Evolutionary conservation across 1,140 invertebrate genomes (phyloP).

Genomic region (Laupala kohalensis): DNA sequence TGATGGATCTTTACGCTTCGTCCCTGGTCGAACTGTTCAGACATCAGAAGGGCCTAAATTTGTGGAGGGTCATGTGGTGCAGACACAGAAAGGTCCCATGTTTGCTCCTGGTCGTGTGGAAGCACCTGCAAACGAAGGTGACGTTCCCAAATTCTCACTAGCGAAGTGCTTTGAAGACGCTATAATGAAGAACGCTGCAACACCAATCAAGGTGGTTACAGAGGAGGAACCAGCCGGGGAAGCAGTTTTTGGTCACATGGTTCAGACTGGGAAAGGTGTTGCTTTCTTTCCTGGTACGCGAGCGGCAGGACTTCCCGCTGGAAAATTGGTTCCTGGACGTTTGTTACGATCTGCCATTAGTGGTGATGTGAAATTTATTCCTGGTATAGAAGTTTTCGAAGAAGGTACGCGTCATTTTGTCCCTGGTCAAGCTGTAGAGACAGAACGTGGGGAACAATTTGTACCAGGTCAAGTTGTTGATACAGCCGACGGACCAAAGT

Average conservation of each 20-base stretch:
- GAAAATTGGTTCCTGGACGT: slow-evolving; percentile 51
- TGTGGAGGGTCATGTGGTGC: slow-evolving; percentile 34
- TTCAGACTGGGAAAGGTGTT: slow-evolving; percentile 48
- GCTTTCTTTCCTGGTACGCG: slow-evolving; percentile 52
- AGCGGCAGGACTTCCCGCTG: slow-evolving; percentile 29
- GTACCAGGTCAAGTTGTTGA: slow-evolving; percentile 43
- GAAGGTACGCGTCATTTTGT: slow-evolving; percentile 42
- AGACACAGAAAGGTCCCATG: slow-evolving; percentile 26
- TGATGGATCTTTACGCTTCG: slow-evolving; percentile 30
- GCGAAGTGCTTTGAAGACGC: slow-evolving; percentile 43
- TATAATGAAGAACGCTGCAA: slow-evolving; percentile 24
- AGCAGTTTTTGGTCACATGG: slow-evolving; percentile 47
- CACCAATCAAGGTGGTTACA: too few species aligned
- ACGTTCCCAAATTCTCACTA: slow-evolving; percentile 44
- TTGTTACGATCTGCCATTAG: slow-evolving; percentile 40
- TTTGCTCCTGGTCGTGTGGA: slow-evolving; percentile 52
- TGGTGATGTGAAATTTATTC: slow-evolving; percentile 49
- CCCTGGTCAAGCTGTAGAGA: slow-evolving; percentile 54
- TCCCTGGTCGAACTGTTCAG: slow-evolving; percentile 50
- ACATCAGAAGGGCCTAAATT: slow-evolving; percentile 29
- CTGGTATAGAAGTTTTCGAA: slow-evolving; percentile 47
- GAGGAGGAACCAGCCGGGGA: not conserved
- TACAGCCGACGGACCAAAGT: slow-evolving; percentile 40
- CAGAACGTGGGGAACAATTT: slow-evolving; percentile 54
- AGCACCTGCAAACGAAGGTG: slow-evolving; percentile 37